Evolutionary conservation across 2,113 vertebrate genomes (phyloP).

Genomic region (Mus pahari): DNA sequence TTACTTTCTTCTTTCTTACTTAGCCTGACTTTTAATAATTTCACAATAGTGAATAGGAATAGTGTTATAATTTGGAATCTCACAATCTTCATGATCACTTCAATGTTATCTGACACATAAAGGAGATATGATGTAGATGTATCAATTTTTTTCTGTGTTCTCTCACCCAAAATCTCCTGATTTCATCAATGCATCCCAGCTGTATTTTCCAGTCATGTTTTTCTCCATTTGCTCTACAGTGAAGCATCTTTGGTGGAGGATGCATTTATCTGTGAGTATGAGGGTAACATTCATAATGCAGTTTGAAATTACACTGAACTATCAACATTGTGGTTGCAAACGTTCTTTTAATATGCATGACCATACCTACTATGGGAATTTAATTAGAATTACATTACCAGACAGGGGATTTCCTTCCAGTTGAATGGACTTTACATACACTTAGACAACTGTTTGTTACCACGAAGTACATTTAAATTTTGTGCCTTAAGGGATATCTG

Average conservation of each 20-base stretch:
- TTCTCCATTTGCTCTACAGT: background rate
- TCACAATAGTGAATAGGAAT: background rate
- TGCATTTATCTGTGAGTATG: background rate
- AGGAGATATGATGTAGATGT: background rate
- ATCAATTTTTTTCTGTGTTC: too few species aligned
- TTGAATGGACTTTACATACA: background rate
- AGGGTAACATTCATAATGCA: background rate
- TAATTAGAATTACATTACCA: background rate
- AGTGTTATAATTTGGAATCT: background rate
- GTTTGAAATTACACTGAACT: background rate
- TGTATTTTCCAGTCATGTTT: background rate
- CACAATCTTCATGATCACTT: background rate
- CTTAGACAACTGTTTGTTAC: background rate
- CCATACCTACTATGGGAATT: background rate
- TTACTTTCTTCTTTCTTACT: background rate
- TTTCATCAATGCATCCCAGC: background rate
- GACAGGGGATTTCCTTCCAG: background rate
- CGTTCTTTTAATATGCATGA: background rate
- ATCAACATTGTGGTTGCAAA: background rate
- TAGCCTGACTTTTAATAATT: background rate
- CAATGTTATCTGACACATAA: background rate
- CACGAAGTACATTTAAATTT: background rate
- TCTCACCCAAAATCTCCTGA: too few species aligned
- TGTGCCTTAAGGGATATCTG: background rate
- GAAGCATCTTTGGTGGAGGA: background rate